phyloP scores from a whole-genome alignment of 1,140 invertebrate species.

The Chymomyza costata region DNA sequence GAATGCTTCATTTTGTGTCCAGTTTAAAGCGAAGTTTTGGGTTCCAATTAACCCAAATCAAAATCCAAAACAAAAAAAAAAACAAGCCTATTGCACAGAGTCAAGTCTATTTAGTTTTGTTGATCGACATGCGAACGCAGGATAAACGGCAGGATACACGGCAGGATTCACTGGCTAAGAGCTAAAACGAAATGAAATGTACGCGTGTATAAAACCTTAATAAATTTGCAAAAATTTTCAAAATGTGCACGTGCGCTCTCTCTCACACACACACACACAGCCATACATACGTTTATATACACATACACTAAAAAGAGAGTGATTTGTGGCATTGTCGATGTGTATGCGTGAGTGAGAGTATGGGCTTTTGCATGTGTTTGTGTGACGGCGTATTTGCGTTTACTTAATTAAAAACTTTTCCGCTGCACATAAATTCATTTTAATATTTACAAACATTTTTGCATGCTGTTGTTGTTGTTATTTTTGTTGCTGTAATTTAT shows the following conservation, averaged over 20 bases:
- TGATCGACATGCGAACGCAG: slow-evolving; percentile 10
- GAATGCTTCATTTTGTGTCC: slow-evolving; percentile 18
- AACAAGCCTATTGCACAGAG: slow-evolving; percentile 10
- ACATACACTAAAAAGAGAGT: slow-evolving; percentile 21
- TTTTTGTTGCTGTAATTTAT: background rate
- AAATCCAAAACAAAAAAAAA: too few relatives aligned
- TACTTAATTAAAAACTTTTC: slow-evolving; percentile 70
- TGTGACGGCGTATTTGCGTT: slow-evolving; percentile 29
- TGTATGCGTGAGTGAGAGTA: slow-evolving; percentile 7
- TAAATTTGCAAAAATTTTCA: too few relatives aligned
- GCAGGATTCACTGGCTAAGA: too few relatives aligned
- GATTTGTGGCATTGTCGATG: slow-evolving; percentile 28
- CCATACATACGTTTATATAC: slow-evolving; percentile 10
- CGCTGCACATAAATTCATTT: slow-evolving; percentile 68
- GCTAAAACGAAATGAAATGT: too few relatives aligned
- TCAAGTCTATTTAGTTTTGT: slow-evolving; percentile 18
- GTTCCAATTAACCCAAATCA: slow-evolving; percentile 15
- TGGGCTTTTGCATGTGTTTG: slow-evolving; percentile 16
- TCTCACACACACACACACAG: slow-evolving; percentile 25
- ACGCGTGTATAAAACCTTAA: slow-evolving; percentile 44
- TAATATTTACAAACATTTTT: slow-evolving; percentile 66
- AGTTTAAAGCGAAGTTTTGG: slow-evolving; percentile 6
- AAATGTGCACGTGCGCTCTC: too few relatives aligned
- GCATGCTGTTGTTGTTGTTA: slow-evolving; percentile 4
- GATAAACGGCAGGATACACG: too few relatives aligned